Conservation (phyloP, 1,140 invertebrate genomes). For the Drosophila nannoptera region DNA sequence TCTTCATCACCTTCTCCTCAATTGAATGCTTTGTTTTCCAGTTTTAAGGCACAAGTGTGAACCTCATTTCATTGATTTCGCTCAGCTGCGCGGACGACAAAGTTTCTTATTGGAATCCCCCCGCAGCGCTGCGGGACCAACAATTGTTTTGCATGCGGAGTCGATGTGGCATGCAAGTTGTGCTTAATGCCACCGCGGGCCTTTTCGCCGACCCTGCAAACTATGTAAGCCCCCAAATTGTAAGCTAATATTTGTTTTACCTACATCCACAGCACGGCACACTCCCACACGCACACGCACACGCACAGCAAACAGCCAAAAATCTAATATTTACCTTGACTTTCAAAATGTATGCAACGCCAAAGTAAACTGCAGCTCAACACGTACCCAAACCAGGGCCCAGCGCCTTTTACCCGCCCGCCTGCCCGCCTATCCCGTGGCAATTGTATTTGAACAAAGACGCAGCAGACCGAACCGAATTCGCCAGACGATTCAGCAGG, state of each 20-base stretch:
- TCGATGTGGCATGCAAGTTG: slow-evolving; percentile 47
- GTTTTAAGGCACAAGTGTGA: too few species aligned
- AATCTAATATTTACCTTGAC: slow-evolving; percentile 77
- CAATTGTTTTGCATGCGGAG: not conserved
- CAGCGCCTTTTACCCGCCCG: slow-evolving; percentile 8
- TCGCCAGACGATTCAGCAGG: slow-evolving; percentile 42
- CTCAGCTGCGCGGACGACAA: not conserved
- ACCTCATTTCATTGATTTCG: too few species aligned
- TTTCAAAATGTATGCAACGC: slow-evolving; percentile 58
- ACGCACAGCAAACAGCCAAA: slow-evolving; percentile 46
- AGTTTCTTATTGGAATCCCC: not conserved
- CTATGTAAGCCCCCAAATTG: slow-evolving; percentile 71
- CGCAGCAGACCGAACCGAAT: slow-evolving; percentile 52
- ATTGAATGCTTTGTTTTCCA: too few species aligned
- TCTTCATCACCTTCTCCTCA: too few species aligned
- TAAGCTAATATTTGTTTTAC: slow-evolving; percentile 75
- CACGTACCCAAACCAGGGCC: slow-evolving; percentile 26
- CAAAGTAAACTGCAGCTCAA: slow-evolving; percentile 69
- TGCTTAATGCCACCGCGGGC: slow-evolving; percentile 67
- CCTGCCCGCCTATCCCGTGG: not conserved
- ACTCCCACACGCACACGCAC: slow-evolving; percentile 17
- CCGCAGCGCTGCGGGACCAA: not conserved
- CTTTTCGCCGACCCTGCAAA: slow-evolving; percentile 60
- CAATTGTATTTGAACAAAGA: slow-evolving; percentile 59
- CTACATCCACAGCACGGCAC: slow-evolving; percentile 50